phyloP scores from a whole-genome alignment of 1,140 invertebrate genomes.

The Hestina assimilis region DNA sequence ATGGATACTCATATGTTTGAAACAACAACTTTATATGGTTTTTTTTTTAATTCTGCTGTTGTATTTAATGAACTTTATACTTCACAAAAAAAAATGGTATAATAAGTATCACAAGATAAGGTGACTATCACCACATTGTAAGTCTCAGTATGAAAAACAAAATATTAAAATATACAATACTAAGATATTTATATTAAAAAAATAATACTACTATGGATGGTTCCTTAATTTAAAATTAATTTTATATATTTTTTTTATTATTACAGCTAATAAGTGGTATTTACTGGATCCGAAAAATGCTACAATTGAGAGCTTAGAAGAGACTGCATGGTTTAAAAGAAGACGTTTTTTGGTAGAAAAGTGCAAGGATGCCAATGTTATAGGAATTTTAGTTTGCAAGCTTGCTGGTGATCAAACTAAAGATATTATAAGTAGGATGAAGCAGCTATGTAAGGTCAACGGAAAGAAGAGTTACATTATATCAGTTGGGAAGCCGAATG shows the following conservation, averaged over 20 bases:
- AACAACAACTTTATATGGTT: too few species aligned
- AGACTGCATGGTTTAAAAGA: slow-evolving; percentile 84
- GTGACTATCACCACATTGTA: too few species aligned
- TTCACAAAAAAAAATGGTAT: too few species aligned
- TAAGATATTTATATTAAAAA: too few species aligned
- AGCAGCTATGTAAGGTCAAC: slow-evolving; percentile 83
- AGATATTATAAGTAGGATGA: slow-evolving; percentile 86
- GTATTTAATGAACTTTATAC: too few species aligned
- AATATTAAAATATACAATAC: too few species aligned
- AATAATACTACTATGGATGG: background rate
- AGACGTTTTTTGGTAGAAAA: slow-evolving; percentile 91
- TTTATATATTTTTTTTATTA: slow-evolving; percentile 3
- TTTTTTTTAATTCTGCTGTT: background rate
- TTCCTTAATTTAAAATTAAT: too few species aligned
- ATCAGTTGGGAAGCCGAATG: slow-evolving; percentile 94
- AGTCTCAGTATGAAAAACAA: too few species aligned
- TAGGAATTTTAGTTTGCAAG: slow-evolving; percentile 94
- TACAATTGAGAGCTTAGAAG: slow-evolving; percentile 59
- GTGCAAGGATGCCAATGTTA: slow-evolving; percentile 90
- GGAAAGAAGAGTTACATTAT: slow-evolving; percentile 94
- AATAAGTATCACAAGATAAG: too few species aligned
- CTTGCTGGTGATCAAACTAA: slow-evolving; percentile 90
- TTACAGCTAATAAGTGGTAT: slow-evolving; percentile 76
- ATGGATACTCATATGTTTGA: too few species aligned
- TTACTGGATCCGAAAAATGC: slow-evolving; percentile 65